These are phyloP conservation scores for Fragum whitleyi DNA, from an alignment of 2,888 invertebrate genomes.

Conservation along the genomic window DNA sequence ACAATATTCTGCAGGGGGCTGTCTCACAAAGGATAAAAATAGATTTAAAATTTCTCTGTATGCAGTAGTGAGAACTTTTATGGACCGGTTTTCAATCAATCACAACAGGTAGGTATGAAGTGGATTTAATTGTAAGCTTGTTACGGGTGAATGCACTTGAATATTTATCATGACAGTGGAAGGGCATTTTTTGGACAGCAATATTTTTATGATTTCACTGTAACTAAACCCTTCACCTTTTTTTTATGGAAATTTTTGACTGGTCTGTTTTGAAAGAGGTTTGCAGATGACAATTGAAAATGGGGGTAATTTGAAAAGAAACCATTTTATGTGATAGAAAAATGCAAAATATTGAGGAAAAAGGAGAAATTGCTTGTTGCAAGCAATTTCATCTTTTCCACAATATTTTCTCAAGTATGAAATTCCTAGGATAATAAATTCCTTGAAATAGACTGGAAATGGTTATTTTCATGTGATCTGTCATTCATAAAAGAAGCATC, in stretches of 20 bases:
- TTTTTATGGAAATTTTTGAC: neutral
- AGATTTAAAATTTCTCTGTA: constrained; percentile 9
- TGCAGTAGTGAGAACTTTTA: constrained; percentile 14
- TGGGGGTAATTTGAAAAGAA: neutral
- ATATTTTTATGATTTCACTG: no score
- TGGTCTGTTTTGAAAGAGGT: neutral
- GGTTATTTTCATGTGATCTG: no score
- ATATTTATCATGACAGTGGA: neutral
- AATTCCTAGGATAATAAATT: no score
- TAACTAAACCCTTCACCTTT: no score
- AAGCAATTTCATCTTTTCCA: neutral
- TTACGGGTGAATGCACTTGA: constrained; percentile 10
- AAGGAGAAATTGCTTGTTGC: neutral
- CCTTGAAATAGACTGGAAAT: neutral
- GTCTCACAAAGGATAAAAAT: constrained; percentile 21
- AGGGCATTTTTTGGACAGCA: neutral
- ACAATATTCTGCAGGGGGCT: constrained; percentile 19
- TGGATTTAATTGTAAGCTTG: neutral
- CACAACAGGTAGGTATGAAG: constrained; percentile 15
- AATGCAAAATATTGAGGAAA: neutral
- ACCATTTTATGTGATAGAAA: neutral
- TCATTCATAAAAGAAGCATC: no score
- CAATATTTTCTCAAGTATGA: no score
- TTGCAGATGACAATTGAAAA: neutral
- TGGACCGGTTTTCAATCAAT: constrained; percentile 25